These are phyloP conservation scores for Cottus gobio DNA, from an alignment of 2,113 vertebrate species.

Conservation along the genomic window DNA sequence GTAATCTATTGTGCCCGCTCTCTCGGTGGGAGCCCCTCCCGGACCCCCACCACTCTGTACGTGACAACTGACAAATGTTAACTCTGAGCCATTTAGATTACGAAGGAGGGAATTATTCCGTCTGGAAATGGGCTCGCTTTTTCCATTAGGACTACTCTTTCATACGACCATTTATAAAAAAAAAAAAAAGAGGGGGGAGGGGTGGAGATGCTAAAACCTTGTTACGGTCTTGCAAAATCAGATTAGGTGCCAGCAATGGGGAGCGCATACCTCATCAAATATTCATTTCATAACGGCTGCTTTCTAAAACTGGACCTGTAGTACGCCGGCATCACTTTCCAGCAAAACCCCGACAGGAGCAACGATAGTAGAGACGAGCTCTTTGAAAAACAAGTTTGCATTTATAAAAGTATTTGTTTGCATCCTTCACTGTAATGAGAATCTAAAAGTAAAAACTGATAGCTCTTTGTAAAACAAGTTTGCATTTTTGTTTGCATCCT, in stretches of 20 bases:
- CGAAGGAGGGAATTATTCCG: constrained; percentile 80
- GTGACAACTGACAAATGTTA: constrained; percentile 86
- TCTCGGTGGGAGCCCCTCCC: constrained; percentile 32
- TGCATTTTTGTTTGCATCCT: constrained; percentile 48
- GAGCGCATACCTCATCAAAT: constrained; percentile 85
- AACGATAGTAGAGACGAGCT: not conserved
- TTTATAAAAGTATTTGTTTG: constrained; percentile 52
- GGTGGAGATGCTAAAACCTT: constrained; percentile 81
- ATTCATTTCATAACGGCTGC: constrained; percentile 84
- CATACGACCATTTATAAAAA: constrained; percentile 81
- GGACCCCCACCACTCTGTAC: constrained; percentile 43
- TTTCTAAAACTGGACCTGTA: constrained; percentile 76
- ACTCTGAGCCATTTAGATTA: constrained; percentile 84
- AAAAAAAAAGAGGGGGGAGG: constrained; percentile 64
- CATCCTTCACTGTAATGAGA: constrained; percentile 7
- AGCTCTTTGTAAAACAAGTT: constrained; percentile 38
- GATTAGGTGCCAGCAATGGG: constrained; percentile 82
- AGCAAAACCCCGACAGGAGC: constrained; percentile 13
- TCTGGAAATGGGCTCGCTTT: constrained; percentile 81
- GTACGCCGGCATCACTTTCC: constrained; percentile 48
- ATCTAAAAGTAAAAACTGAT: constrained; percentile 49
- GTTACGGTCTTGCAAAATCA: constrained; percentile 84
- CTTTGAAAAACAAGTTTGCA: constrained; percentile 40
- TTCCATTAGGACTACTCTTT: constrained; percentile 83
- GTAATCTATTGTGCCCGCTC: constrained; percentile 73